Evolutionary conservation across 2,113 vertebrate genomes (phyloP).

Genomic region (Formicarius rufipectus): DNA sequence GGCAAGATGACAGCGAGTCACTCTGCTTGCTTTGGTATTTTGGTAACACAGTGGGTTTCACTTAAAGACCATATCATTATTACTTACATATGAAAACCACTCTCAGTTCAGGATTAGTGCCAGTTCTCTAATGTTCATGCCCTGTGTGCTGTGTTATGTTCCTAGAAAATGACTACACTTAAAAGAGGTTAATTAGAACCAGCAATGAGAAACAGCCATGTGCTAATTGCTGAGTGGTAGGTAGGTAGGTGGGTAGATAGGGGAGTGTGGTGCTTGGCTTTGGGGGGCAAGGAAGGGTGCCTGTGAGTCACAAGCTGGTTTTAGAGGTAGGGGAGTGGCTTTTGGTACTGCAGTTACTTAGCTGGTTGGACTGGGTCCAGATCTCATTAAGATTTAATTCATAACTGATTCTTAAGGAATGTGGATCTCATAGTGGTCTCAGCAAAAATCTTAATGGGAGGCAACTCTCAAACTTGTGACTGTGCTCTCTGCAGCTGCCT

Average conservation of each 20-base stretch:
- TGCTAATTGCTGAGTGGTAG: neutral
- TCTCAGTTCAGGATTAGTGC: slow-evolving; percentile 8
- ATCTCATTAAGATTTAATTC: slow-evolving; percentile 50
- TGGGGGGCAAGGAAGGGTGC: neutral
- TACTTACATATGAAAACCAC: slow-evolving; percentile 26
- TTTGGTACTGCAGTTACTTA: slow-evolving; percentile 12
- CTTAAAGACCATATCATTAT: neutral
- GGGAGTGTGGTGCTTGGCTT: neutral
- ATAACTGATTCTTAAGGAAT: neutral
- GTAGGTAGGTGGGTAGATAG: neutral
- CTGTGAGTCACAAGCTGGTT: neutral
- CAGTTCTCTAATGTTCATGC: neutral
- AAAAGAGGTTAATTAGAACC: neutral
- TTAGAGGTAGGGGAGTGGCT: slow-evolving; percentile 1
- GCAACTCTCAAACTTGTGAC: neutral
- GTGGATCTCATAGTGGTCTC: neutral
- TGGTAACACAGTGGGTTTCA: neutral
- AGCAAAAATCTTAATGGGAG: slow-evolving; percentile 4
- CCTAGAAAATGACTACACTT: neutral
- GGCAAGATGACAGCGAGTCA: neutral
- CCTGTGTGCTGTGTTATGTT: neutral
- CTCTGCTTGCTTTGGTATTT: neutral
- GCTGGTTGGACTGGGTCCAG: slow-evolving; percentile 21
- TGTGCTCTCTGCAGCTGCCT: neutral
- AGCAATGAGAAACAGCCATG: neutral